A percentile compares a stretch with the other conserved stretches of the same genome.
Conservation (phyloP, 1,140 invertebrate species). For the Galendromus occidentalis region DNA sequence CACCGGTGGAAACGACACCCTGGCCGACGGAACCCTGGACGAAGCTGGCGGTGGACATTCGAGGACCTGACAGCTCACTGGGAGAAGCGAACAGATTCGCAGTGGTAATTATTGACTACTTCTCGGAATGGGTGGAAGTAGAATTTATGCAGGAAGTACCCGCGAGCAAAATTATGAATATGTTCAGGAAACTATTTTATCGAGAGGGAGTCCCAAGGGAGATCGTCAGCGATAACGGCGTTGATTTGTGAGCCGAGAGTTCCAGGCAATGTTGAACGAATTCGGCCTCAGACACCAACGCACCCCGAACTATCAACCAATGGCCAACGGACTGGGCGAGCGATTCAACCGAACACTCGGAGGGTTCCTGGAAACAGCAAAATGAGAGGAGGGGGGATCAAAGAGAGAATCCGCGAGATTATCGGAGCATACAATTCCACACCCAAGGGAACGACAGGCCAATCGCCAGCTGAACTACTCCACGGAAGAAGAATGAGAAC, state of each 20-base stretch:
- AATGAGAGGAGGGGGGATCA: neutral
- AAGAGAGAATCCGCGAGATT: no score
- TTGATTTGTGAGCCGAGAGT: constrained; percentile 14
- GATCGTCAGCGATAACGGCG: constrained; percentile 14
- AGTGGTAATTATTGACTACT: constrained; percentile 13
- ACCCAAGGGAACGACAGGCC: constrained; percentile 5
- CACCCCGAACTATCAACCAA: neutral
- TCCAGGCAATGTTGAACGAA: constrained; percentile 4
- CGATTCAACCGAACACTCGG: neutral
- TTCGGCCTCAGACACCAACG: neutral
- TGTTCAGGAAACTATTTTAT: constrained; percentile 13
- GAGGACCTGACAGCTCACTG: constrained; percentile 10
- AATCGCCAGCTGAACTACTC: constrained; percentile 3
- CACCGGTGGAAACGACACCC: neutral
- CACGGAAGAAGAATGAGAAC: neutral
- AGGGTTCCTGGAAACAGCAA: neutral
- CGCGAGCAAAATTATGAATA: constrained; percentile 10
- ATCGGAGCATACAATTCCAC: neutral
- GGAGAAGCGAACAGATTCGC: constrained; percentile 1
- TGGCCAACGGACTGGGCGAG: neutral
- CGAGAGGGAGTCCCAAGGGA: constrained; percentile 10
- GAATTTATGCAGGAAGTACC: constrained; percentile 9
- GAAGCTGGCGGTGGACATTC: constrained; percentile 15
- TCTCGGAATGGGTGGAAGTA: constrained; percentile 15
- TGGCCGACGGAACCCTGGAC: constrained; percentile 10